These are phyloP conservation scores for Corythornis vintsioides DNA, from an alignment of 2,113 vertebrate species.

Conservation along the genomic window DNA sequence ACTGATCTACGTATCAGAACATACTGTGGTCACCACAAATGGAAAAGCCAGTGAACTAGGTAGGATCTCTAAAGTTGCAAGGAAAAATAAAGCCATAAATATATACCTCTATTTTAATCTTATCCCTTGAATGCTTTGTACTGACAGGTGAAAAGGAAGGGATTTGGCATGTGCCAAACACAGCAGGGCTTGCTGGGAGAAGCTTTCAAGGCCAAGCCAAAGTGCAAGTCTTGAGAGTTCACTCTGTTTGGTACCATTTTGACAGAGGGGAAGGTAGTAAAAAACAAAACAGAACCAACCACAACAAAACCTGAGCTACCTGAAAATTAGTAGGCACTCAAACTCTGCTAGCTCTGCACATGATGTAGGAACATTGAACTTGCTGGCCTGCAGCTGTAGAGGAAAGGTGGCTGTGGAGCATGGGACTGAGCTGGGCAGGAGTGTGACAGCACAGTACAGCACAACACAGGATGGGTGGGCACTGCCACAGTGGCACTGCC, in stretches of 20 bases:
- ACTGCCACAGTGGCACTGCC: rapidly evolving
- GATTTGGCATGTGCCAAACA: background rate
- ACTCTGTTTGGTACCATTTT: background rate
- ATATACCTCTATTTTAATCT: background rate
- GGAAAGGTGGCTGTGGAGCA: background rate
- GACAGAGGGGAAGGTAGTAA: background rate
- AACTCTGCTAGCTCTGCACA: background rate
- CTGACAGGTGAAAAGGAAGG: background rate
- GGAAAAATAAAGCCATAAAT: background rate
- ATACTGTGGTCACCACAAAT: background rate
- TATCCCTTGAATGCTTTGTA: background rate
- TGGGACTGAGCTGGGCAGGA: background rate
- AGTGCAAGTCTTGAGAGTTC: background rate
- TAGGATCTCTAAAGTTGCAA: background rate
- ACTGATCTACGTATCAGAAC: background rate
- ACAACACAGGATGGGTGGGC: background rate
- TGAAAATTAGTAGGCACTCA: background rate
- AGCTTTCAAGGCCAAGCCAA: background rate
- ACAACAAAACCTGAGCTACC: background rate
- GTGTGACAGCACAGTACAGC: background rate
- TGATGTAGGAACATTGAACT: background rate
- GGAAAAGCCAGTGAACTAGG: background rate
- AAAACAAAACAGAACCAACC: background rate
- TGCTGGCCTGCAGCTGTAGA: background rate
- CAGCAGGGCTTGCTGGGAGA: background rate